These are phyloP conservation scores for Rhagologus leucostigma DNA, from an alignment of 2,113 vertebrate species.

Conservation along the genomic window DNA sequence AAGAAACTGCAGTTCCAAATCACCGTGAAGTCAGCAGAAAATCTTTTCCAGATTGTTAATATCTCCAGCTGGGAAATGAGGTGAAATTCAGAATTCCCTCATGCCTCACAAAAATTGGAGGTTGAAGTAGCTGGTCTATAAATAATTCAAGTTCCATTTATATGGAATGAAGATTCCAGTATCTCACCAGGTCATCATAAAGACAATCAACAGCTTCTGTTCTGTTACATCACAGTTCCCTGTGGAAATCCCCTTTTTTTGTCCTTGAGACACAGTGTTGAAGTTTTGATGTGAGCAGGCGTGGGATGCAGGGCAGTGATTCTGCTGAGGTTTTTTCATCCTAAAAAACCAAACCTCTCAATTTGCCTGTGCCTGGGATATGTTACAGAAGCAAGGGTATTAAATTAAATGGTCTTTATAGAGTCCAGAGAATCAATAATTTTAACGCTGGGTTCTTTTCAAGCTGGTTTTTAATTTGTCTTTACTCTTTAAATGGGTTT, in stretches of 20 bases:
- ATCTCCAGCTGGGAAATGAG: neutral
- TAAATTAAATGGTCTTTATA: neutral
- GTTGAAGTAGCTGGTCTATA: neutral
- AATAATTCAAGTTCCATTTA: neutral
- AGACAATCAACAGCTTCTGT: neutral
- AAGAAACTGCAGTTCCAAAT: neutral
- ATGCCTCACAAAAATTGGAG: neutral
- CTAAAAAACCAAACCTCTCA: neutral
- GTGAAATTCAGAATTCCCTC: neutral
- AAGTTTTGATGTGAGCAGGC: neutral
- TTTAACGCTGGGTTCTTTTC: neutral
- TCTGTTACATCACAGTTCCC: neutral
- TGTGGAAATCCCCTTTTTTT: neutral
- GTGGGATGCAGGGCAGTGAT: neutral
- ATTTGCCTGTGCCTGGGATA: neutral
- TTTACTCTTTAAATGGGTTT: neutral
- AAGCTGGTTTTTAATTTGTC: neutral
- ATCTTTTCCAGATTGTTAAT: neutral
- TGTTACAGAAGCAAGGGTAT: neutral
- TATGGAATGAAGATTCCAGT: neutral
- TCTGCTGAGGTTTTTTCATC: conserved; percentile 47
- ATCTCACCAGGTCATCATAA: neutral
- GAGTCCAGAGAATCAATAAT: neutral
- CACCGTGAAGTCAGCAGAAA: neutral
- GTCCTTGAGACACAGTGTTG: neutral